Evolutionary conservation across 2,888 invertebrate genomes (phyloP), one percentile per base, ranked within the genome.

Genomic region (Hyppa rectilinea): DNA sequence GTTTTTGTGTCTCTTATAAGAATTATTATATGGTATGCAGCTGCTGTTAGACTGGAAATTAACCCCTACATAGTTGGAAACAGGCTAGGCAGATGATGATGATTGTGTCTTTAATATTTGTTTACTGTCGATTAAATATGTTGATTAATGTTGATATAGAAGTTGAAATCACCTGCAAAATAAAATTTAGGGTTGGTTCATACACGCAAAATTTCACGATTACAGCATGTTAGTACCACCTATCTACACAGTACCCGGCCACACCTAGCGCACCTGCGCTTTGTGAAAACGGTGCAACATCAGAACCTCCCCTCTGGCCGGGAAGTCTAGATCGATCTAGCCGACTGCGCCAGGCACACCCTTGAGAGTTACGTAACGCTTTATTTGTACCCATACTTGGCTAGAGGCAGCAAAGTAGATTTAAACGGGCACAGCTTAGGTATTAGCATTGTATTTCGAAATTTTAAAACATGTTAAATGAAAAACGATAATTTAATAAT

Each of bases 311-410:
- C 69, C 50, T 31, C 38, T 40, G 10, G 29, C 60, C 52, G 55
- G 61, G 50, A 56, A 45, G 53, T 17, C 76, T 78, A 75, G 65
- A 81, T 83, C 73, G 81, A 83, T 81, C 63, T 71, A 78, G 53
- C 31, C 40, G 20, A 70, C 67, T 80, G 73, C 73, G 75, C 53
- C 36, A 38, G 31, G 10, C 34, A 43, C 29, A 38, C 34, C 9
- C 45, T 43, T 52, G n/a, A 56, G 12, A 53, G 20, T 75, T 75
- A 80, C 47, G 43, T 69, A 75, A 78, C 67, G 36, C 36, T 53
- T 14, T 9, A 14, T 61, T 60, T 40, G 47, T 70, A 45, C 4
- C 36, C 7, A 68, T 62, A 52, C 38, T 40, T 49, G 61, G 36
- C 26, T 31, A 53, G 20, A 40, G 7, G 17, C 29, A 40, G 40